Conservation (phyloP, 2,113 vertebrate species). For the Cynopterus brachyotis region DNA sequence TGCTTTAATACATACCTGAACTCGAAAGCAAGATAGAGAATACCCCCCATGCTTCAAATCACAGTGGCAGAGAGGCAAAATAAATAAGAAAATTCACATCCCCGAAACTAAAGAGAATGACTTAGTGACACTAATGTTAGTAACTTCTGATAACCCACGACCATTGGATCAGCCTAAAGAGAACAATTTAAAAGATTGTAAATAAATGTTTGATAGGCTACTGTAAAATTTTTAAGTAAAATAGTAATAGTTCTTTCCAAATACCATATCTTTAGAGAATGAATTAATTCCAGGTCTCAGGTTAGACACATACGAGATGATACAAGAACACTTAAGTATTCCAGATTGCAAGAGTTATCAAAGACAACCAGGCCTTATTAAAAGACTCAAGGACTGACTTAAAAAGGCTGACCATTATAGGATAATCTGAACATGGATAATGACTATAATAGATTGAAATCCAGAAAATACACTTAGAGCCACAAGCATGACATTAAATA, state of each 20-base stretch:
- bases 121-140: slow-evolving; percentile 76
- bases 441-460: background rate
- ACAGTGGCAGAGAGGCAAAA: background rate
- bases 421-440: background rate
- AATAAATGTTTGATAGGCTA: background rate
- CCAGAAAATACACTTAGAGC: background rate
- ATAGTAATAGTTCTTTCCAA: slow-evolving; percentile 15
- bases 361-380: background rate
- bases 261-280: background rate
- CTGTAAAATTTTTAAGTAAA: background rate
- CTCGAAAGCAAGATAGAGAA: slow-evolving; percentile 48
- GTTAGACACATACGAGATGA: background rate
- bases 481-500: background rate
- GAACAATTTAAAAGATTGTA: slow-evolving; percentile 2
- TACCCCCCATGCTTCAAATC: slow-evolving; percentile 18
- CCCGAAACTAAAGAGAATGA: background rate
- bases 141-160: slow-evolving; percentile 77
- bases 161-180: slow-evolving; percentile 76
- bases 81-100: background rate
- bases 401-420: background rate
- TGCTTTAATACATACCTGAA: slow-evolving; percentile 30
- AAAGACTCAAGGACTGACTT: background rate
- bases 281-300: slow-evolving; percentile 2
- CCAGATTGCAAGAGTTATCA: background rate
- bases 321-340: background rate